Evolutionary conservation across 2,797 vertebrate species (phyloP).

Genomic region (Xenopus petersii): DNA sequence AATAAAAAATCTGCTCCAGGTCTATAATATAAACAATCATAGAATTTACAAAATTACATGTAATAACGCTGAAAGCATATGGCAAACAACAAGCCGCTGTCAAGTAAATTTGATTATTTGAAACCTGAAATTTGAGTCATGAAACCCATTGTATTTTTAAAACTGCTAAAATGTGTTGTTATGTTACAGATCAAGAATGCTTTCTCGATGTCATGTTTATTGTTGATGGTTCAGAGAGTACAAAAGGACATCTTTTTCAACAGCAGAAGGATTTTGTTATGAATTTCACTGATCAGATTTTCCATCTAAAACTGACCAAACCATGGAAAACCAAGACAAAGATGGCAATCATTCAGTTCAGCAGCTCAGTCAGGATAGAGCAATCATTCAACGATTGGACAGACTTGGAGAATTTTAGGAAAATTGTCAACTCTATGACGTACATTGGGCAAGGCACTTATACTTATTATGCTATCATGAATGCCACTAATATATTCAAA

Average conservation of each 20-base stretch:
- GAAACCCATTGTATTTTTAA: no score
- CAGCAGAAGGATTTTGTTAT: slow-evolving; percentile 78
- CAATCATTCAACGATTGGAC: slow-evolving; percentile 75
- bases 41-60: no score
- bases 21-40: no score
- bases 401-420: slow-evolving; percentile 72
- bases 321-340: slow-evolving; percentile 66
- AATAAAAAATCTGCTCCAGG: no score
- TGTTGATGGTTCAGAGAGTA: slow-evolving; percentile 89
- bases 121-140: no score
- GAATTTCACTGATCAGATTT: slow-evolving; percentile 69
- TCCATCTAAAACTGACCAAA: slow-evolving; percentile 60
- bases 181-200: slow-evolving; percentile 56
- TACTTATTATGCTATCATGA: slow-evolving; percentile 81
- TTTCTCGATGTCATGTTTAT: slow-evolving; percentile 71
- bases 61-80: no score
- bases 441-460: slow-evolving; percentile 87
- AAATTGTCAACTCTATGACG: slow-evolving; percentile 61
- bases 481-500: slow-evolving; percentile 75
- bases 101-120: no score
- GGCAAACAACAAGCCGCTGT: no score
- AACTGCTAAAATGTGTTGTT: slow-evolving; percentile 1
- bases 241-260: slow-evolving; percentile 70
- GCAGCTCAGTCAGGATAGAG: slow-evolving; percentile 77
- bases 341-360: slow-evolving; percentile 82